Evolutionary conservation across 2,113 vertebrate genomes (phyloP), one percentile per base, ranked within the genome.

Genomic region (Scolopax mira): DNA sequence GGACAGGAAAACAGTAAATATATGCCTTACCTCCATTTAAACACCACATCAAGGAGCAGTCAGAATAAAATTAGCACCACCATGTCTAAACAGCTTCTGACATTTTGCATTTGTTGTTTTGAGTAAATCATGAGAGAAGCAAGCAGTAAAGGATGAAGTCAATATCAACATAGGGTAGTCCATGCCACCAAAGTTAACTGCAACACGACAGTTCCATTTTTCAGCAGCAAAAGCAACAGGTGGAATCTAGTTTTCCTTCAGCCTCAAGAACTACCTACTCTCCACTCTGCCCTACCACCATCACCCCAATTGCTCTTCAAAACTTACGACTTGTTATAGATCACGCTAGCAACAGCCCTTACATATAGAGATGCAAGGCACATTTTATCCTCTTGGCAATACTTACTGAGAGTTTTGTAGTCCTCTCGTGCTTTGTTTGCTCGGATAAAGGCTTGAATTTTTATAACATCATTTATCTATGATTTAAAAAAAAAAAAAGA

Each of bases 331-430:
- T 60, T 37, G 9, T 60, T 52, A 33, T 0, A 87, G 12, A 79
- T 37, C 44, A 41, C 18, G 49, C 18, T 46, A 66, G 46, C 35
- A 81, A 21, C 6, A 61, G 18, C 19, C 16, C 39, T 55, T 33
- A 21, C 51, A 66, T 58, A 65, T 3, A 85, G 70, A 80, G 62
- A 81, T 72, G 64, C 0, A 0, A 79, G 24, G 23, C 19, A 55
- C 28, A 13, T 18, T 96, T 93, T 91, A 80, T 33, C 23, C 66
- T 86, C 58, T 46, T 23, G 69, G n/a, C 37, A 60, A 79, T 64
- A 98, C 99, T 99, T 97, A 99, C 99, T 99, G 77, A 99, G 98
- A 13, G 99, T 99, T 98, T 99, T 99, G 98, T 99, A 99, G 97
- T 99, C 99, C 49, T 99, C 99, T 77, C 99, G 98, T 48, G 99